These are phyloP conservation scores for Apamea anceps DNA, from an alignment of 2,888 invertebrate species.

Conservation along the genomic window DNA sequence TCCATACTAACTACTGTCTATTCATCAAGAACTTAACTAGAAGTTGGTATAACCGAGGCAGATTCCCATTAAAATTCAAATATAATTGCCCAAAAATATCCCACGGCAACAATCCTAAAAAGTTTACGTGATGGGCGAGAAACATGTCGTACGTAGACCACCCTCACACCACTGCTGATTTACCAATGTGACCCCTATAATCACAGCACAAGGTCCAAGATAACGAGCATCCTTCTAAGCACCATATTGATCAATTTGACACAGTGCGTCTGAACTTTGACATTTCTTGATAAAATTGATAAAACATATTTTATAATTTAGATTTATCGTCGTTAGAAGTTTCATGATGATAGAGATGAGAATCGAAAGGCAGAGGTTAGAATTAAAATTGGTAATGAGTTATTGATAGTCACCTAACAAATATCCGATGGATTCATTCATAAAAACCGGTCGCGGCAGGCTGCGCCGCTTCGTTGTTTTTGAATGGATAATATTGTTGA, in stretches of 20 bases:
- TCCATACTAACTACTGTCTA: not conserved
- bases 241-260: constrained; percentile 69
- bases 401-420: constrained; percentile 68
- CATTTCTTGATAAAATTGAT: constrained; percentile 69
- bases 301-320: constrained; percentile 49
- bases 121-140: constrained; percentile 43
- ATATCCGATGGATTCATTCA: constrained; percentile 71
- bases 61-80: constrained; percentile 53
- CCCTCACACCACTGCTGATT: constrained; percentile 28
- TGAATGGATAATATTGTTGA: constrained; percentile 59
- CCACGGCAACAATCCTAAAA: constrained; percentile 48
- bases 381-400: constrained; percentile 62
- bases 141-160: constrained; percentile 42
- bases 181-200: constrained; percentile 65
- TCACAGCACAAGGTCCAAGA: constrained; percentile 60
- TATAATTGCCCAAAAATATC: constrained; percentile 54
- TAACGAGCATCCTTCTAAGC: constrained; percentile 32
- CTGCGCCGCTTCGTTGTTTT: constrained; percentile 64
- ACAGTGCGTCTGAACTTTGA: constrained; percentile 70
- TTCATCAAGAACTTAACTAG: not conserved
- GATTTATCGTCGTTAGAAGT: constrained; percentile 38
- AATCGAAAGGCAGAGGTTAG: constrained; percentile 47
- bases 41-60: constrained; percentile 14
- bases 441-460: constrained; percentile 67
- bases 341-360: constrained; percentile 60